Base-by-base conservation (phyloP, 2,113 vertebrate species). In the Suncus etruscus region DNA sequence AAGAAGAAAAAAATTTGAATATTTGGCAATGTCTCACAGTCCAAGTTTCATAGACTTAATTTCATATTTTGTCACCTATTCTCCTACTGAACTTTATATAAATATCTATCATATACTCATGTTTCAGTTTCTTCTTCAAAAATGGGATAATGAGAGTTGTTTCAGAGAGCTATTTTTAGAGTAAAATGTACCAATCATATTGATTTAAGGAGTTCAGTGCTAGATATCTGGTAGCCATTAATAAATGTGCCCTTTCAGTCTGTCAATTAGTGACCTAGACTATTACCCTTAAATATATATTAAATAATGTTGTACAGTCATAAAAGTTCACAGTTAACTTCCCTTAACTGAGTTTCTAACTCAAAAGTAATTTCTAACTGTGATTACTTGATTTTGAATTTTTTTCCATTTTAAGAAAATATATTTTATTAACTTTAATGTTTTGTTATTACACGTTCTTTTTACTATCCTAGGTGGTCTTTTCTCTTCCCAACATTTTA, bases 381-480 rank as follows among this genome's bases (percentile, higher is more conserved):
- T 58, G 18, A 58, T 20, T 15, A 58, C 54, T 58, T 20, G 18
- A 58, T 58, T 58, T 58, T 3, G 18, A 58, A 58, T 11, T 58
- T 58, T 39, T 39, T 39, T 39, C 39, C 39, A 39, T 39, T 39
- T 39, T 39, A 39, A 39, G 39, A 3, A 39, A 3, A 39, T 39
- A 39, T 39, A 39, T 39, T 39, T 5, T 39, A 39, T 39, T 39
- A 39, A 39, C 39, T 39, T 39, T 39, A 3, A 39, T 39, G 39
- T 39, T 39, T 39, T 39, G 39, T 39, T 39, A 39, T 39, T 39
- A 39, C 39, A 39, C 5, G 39, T 39, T 39, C 39, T 39, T 69
- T 50, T 47, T 69, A n/a, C 2, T 83, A 76, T 91, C 79, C 73
- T 65, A 80, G 94, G 94, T 93, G 94, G 94, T 86, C 94, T 89